These are phyloP conservation scores for Dione vanillae DNA, from an alignment of 2,888 invertebrate genomes.

Conservation along the genomic window DNA sequence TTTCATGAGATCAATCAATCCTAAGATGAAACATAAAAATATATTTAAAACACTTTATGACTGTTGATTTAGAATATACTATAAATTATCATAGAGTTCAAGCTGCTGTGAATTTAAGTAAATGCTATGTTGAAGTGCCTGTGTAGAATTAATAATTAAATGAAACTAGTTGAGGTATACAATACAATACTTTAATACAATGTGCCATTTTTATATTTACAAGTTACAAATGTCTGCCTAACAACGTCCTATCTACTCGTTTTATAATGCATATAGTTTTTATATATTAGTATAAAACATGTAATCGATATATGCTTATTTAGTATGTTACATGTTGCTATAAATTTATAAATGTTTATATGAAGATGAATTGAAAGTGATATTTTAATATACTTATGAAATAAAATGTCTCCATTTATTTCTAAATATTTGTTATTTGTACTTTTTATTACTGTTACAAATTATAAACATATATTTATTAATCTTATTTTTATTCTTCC, in stretches of 20 bases:
- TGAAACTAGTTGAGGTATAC: background rate
- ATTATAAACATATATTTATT: too few species aligned
- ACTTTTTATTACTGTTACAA: too few species aligned
- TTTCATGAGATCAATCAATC: background rate
- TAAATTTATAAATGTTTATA: too few species aligned
- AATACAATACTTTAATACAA: background rate
- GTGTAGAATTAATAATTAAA: conserved; percentile 9
- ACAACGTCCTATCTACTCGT: background rate
- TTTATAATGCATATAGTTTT: background rate
- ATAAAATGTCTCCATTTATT: too few species aligned
- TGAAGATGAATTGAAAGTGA: too few species aligned
- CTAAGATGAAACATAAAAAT: background rate
- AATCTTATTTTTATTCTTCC: too few species aligned
- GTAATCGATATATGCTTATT: background rate
- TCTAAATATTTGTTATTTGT: too few species aligned
- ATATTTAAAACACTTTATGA: background rate
- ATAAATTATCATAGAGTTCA: too few species aligned
- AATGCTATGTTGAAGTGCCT: background rate
- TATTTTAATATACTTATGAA: too few species aligned
- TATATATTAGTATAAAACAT: background rate
- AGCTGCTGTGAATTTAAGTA: too few species aligned
- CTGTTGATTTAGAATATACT: background rate
- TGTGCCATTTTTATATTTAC: conserved; percentile 17
- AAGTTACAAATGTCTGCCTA: background rate
- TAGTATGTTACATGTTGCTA: background rate